Evolutionary conservation across 1,140 invertebrate species (phyloP).

Genomic region (Drosophila virilis): DNA sequence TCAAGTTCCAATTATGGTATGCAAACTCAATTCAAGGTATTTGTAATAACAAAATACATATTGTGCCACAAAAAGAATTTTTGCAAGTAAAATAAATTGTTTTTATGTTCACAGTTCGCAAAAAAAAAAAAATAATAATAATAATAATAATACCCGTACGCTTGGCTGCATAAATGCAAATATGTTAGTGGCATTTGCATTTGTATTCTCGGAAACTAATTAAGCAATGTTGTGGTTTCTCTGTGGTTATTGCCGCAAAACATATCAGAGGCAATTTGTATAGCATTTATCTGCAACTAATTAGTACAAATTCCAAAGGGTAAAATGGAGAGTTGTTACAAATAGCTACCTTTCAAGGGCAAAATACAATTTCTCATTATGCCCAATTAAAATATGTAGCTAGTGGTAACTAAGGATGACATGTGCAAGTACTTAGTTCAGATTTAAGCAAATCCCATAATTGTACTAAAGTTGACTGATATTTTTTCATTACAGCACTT

Average conservation of each 20-base stretch:
- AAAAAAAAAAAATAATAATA: too few species aligned
- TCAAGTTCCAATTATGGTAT: too few species aligned
- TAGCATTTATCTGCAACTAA: slow-evolving; percentile 18
- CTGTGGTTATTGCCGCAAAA: slow-evolving; percentile 13
- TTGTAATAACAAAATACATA: too few species aligned
- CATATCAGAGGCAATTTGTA: slow-evolving; percentile 21
- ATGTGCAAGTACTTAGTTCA: not conserved
- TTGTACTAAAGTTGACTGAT: not conserved
- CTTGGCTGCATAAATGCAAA: not conserved
- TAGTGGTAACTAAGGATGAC: not conserved
- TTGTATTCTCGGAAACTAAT: slow-evolving; percentile 17
- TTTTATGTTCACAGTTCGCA: not conserved
- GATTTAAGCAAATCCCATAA: not conserved
- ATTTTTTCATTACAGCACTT: not conserved
- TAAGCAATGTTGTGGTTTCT: slow-evolving; percentile 18
- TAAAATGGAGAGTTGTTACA: too few species aligned
- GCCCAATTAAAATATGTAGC: not conserved
- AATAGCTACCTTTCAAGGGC: not conserved
- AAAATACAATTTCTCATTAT: not conserved
- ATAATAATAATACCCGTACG: not conserved
- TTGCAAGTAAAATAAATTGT: too few species aligned
- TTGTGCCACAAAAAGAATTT: too few species aligned
- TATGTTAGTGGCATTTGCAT: slow-evolving; percentile 7
- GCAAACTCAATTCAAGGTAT: too few species aligned
- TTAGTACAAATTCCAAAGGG: slow-evolving; percentile 3